Base-by-base conservation (phyloP, 1,140 invertebrate genomes). In the Tetranychus urticae region DNA sequence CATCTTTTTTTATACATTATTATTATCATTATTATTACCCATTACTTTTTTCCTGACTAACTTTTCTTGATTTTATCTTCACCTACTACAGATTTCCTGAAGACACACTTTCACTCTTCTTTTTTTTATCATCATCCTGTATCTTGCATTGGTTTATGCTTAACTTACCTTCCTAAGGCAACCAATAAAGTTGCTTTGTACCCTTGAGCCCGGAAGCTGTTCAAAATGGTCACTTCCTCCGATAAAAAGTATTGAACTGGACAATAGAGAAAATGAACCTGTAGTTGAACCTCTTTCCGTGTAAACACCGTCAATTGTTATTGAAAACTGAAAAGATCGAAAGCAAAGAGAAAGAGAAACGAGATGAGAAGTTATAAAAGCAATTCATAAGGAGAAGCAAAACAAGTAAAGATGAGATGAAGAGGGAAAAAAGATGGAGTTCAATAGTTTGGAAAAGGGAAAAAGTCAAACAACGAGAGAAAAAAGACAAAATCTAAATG, bases 301-400 rank as follows among this genome's bases (percentile, higher is more conserved):
- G 70, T 93, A 88, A 48, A 91, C 82, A 56, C 88, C 88, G 69
- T 94, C 89, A 31, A 94, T 86, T 23, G 87, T 82, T 23, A 90
- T 83, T 50, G 85, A 85, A 52, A 97, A 78, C 88, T 93, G 77
- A 54, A 58, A 66, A 46, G n/a, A 61, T 36, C n/a, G 3, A 42
- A 59, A 52, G 31, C 54, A 5, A 31, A 58, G 54, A 23, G 42
- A 54, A 58, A 35, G 47, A 61, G 31, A 59, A 31, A 64, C 6
- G 47, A 5, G 33, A 36, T 23, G 60, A 31, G 42, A 61, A 36
- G 31, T 33, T 31, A 35, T 56, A 58, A 60, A 47, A 23, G 23
- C 23, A 23, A 23, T 23, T 23, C 23, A 23, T 23, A 42, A 42
- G 39, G 10, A 42, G 5, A 6, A 52, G 5, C 13, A 52, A 52